A percentile compares a stretch with the other conserved stretches of the same genome.
These are phyloP conservation scores for Campoplex nolae DNA, from an alignment of 2,888 invertebrate species.

Conservation along the genomic window DNA sequence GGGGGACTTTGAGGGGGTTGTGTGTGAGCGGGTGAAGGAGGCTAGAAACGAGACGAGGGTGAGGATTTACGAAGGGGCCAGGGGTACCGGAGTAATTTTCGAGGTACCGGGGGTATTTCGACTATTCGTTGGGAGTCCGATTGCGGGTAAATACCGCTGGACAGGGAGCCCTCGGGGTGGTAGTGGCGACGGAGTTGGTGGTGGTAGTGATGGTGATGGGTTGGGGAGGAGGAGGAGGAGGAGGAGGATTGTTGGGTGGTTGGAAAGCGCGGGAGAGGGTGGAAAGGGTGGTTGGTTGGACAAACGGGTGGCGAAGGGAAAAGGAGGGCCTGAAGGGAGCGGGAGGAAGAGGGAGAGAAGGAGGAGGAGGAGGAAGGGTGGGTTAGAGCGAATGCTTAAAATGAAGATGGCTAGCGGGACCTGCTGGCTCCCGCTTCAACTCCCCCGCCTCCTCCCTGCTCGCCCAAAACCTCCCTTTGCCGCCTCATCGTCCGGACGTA, in stretches of 20 bases:
- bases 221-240: slow-evolving; percentile 67
- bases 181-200: slow-evolving; percentile 72
- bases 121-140: slow-evolving; percentile 74
- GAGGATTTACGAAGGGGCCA: slow-evolving; percentile 24
- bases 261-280: slow-evolving; percentile 80
- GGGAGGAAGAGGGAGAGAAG: slow-evolving; percentile 79
- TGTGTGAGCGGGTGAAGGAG: background rate
- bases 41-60: background rate
- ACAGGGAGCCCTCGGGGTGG: slow-evolving; percentile 74
- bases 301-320: slow-evolving; percentile 63
- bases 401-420: slow-evolving; percentile 86
- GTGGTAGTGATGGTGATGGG: slow-evolving; percentile 71
- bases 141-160: slow-evolving; percentile 80
- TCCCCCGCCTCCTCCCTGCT: slow-evolving; percentile 59
- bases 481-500: slow-evolving; percentile 61
- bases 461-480: slow-evolving; percentile 51
- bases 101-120: slow-evolving; percentile 62
- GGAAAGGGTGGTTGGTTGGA: slow-evolving; percentile 77
- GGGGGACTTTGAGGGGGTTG: background rate
- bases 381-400: slow-evolving; percentile 84
- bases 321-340: slow-evolving; percentile 60
- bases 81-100: slow-evolving; percentile 58
- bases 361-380: slow-evolving; percentile 55
- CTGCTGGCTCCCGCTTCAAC: slow-evolving; percentile 85
- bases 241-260: slow-evolving; percentile 70